Evolutionary conservation across 2,797 vertebrate genomes (phyloP).

Genomic region (Myripristis murdjan): DNA sequence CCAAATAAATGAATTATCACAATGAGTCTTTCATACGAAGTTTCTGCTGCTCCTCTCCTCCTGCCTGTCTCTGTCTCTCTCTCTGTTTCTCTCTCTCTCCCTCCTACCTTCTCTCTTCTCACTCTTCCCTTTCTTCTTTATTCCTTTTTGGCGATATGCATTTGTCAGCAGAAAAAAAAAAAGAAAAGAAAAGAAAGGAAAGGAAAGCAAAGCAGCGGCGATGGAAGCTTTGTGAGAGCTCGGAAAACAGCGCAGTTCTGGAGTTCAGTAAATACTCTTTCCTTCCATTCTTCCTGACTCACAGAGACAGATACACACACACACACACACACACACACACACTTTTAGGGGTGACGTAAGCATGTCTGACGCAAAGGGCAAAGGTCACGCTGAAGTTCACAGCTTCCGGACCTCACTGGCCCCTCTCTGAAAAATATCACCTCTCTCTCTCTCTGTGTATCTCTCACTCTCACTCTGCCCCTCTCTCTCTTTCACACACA

Average conservation of each 20-base stretch:
- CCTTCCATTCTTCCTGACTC: constrained; percentile 47
- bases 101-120: constrained; percentile 2
- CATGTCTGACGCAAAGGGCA: constrained; percentile 59
- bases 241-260: constrained; percentile 40
- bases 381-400: constrained; percentile 74
- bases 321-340: constrained; percentile 23
- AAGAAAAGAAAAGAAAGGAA: too few relatives aligned
- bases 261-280: constrained; percentile 33
- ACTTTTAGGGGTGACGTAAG: constrained; percentile 62
- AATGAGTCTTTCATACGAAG: constrained; percentile 73
- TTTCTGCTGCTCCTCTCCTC: constrained; percentile 41
- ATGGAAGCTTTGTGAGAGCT: constrained; percentile 6
- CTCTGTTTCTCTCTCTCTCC: constrained; percentile 1
- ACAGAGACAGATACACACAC: constrained; percentile 6
- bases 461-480: too few relatives aligned
- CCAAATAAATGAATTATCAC: constrained; percentile 84
- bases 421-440: constrained; percentile 60
- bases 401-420: constrained; percentile 65
- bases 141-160: constrained; percentile 21
- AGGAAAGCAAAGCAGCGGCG: constrained; percentile 24
- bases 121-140: constrained; percentile 13
- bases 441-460: constrained; percentile 58
- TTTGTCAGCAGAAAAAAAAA: constrained; percentile 53
- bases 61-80: constrained; percentile 12
- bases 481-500: constrained; percentile 28